Conservation (phyloP, 2,888 invertebrate species). For the Sicus ferrugineus region DNA sequence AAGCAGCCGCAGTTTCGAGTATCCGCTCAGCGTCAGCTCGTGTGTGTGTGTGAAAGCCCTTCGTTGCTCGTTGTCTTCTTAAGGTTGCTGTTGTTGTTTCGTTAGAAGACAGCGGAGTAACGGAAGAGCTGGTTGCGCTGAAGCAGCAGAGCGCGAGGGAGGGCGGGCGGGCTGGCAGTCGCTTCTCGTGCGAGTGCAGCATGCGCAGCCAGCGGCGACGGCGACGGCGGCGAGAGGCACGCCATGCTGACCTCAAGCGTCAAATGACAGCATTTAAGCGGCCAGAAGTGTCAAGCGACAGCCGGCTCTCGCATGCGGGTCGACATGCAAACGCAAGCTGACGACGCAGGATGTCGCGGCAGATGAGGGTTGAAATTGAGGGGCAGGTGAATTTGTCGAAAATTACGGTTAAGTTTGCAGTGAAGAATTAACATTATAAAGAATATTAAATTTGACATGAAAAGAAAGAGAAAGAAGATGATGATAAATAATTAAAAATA, state of each 20-base stretch:
- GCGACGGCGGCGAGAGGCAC: neutral
- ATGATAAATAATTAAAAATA: too few species aligned
- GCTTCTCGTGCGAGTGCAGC: neutral
- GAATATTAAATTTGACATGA: neutral
- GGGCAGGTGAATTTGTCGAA: conserved; percentile 20
- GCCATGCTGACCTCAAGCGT: too few species aligned
- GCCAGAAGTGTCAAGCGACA: neutral
- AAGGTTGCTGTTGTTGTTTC: too few species aligned
- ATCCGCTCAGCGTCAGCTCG: neutral
- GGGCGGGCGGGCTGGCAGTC: neutral
- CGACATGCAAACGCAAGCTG: conserved; percentile 6
- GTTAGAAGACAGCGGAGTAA: neutral
- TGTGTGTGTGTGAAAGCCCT: neutral
- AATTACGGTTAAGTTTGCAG: neutral
- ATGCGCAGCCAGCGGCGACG: neutral
- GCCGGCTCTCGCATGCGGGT: neutral
- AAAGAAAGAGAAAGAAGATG: conserved; percentile 1
- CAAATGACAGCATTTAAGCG: neutral
- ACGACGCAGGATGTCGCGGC: neutral
- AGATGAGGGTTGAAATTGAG: conserved; percentile 8
- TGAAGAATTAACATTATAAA: conserved; percentile 9
- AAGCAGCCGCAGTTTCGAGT: neutral
- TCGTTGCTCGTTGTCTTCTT: neutral
- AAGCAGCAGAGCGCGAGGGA: too few species aligned
- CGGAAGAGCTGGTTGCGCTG: neutral